These are phyloP conservation scores for Epinotia ramella DNA, from an alignment of 2,888 invertebrate genomes.

Conservation along the genomic window DNA sequence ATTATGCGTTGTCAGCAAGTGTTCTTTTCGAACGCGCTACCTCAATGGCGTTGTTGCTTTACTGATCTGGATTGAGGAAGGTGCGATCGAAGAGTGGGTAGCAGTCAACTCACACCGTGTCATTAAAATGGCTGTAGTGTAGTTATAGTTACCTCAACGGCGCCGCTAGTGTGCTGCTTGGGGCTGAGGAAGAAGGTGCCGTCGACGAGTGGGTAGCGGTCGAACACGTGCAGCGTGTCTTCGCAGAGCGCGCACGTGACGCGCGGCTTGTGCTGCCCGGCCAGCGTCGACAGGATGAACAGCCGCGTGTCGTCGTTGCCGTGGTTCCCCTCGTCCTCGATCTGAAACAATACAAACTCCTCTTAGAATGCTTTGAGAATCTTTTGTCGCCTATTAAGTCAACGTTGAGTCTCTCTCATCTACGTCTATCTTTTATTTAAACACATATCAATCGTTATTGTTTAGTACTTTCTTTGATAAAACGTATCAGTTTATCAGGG, in stretches of 20 bases:
- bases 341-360: slow-evolving; percentile 86
- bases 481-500: no score
- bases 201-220: slow-evolving; percentile 98
- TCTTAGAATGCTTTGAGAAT: neutral
- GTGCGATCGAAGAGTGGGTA: no score
- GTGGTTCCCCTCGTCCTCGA: slow-evolving; percentile 99
- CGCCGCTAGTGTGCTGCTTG: slow-evolving; percentile 93
- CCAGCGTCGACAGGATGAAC: slow-evolving; percentile 97
- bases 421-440: neutral
- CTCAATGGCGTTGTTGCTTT: no score
- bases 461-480: no score
- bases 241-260: slow-evolving; percentile 96
- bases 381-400: neutral
- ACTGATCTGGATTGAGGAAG: no score
- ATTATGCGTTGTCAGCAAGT: no score
- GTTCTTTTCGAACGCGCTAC: no score
- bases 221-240: slow-evolving; percentile 96
- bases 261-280: slow-evolving; percentile 94
- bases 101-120: no score
- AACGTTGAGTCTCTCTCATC: neutral
- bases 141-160: slow-evolving; percentile 90
- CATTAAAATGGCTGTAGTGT: neutral
- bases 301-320: slow-evolving; percentile 99
- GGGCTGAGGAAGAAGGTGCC: slow-evolving; percentile 99
- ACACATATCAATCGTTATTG: neutral